phyloP scores from a whole-genome alignment of 2,797 vertebrate species.

The Spinus olivaceus region DNA sequence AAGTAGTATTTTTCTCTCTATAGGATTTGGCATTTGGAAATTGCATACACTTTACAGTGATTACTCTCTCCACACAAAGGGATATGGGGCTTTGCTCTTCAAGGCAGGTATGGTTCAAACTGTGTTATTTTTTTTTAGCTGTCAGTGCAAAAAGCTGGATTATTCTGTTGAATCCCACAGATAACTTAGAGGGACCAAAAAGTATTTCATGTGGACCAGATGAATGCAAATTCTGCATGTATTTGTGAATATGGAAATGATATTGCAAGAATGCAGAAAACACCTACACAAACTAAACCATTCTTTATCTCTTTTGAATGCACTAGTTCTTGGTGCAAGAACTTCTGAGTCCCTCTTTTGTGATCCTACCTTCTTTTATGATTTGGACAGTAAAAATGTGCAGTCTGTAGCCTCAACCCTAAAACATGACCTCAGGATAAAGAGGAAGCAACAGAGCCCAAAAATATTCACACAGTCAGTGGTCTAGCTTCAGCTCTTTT shows the following conservation, averaged over 20 bases:
- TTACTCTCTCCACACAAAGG: constrained; percentile 18
- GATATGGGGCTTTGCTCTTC: constrained; percentile 11
- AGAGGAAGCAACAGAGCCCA: neutral
- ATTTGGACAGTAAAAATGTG: neutral
- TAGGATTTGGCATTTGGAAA: constrained; percentile 49
- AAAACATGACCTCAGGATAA: neutral
- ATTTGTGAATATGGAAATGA: neutral
- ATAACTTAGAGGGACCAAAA: neutral
- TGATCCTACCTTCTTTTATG: neutral
- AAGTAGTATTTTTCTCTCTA: constrained; percentile 44
- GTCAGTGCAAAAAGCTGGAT: neutral
- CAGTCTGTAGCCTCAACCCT: neutral
- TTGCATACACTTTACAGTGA: constrained; percentile 41
- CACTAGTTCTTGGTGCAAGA: neutral
- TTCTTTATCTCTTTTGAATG: neutral
- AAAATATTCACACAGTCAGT: neutral
- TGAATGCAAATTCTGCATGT: neutral
- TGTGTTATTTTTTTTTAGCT: neutral
- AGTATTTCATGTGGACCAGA: neutral
- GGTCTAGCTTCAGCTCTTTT: neutral
- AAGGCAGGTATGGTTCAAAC: neutral
- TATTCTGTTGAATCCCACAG: neutral
- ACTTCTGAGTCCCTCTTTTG: neutral
- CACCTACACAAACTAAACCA: fast-evolving
- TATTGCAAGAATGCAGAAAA: neutral